phyloP scores from a whole-genome alignment of 1,140 invertebrate genomes.

The Adelges cooleyi region DNA sequence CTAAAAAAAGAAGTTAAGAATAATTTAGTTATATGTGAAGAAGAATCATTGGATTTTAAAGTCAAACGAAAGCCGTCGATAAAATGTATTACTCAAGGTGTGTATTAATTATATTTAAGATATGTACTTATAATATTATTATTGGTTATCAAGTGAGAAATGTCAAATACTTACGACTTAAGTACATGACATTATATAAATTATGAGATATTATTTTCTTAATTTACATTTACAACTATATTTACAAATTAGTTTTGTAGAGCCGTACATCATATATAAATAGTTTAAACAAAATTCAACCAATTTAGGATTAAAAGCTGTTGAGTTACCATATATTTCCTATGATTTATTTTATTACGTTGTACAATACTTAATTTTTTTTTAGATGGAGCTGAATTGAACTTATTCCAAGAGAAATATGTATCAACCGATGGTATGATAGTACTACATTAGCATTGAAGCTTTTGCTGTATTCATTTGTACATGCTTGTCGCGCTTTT shows the following conservation, averaged over 20 bases:
- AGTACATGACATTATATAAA: neutral
- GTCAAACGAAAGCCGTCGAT: slow-evolving; percentile 45
- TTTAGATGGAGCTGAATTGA: slow-evolving; percentile 31
- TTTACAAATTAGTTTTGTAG: too few relatives aligned
- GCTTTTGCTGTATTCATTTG: neutral
- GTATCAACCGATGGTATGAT: neutral
- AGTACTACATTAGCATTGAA: neutral
- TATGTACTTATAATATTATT: too few relatives aligned
- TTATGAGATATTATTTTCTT: neutral
- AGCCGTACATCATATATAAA: too few relatives aligned
- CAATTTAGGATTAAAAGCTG: too few relatives aligned
- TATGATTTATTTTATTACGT: too few relatives aligned
- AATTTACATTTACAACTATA: too few relatives aligned
- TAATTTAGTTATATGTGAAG: slow-evolving; percentile 43
- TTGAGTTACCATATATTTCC: too few relatives aligned
- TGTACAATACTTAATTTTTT: too few relatives aligned
- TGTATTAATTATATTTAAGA: neutral
- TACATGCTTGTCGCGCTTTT: neutral
- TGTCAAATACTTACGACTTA: too few relatives aligned
- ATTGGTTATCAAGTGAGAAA: too few relatives aligned
- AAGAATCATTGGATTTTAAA: slow-evolving; percentile 46
- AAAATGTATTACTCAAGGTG: slow-evolving; percentile 36
- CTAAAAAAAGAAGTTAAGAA: slow-evolving; percentile 30
- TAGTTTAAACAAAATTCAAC: too few relatives aligned
- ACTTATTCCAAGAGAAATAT: slow-evolving; percentile 9